Evolutionary conservation across 1,140 invertebrate species (phyloP).

Genomic region (Glossosoma conforme): DNA sequence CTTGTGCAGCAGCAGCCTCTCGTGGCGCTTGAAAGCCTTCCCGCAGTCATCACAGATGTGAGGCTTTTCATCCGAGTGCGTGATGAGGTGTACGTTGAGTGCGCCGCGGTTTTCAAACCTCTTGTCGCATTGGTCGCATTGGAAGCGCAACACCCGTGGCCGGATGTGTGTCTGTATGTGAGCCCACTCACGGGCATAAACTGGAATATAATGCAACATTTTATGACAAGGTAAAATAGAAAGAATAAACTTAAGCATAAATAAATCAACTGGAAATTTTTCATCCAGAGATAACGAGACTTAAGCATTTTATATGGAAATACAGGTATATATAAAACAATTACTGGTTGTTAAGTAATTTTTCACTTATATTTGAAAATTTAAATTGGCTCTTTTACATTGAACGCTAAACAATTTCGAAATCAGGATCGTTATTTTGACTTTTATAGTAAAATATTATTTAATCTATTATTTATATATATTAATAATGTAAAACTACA

Average conservation of each 20-base stretch:
- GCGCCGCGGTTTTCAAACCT: constrained; percentile 13
- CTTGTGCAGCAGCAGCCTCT: constrained; percentile 17
- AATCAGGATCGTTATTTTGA: too few relatives aligned
- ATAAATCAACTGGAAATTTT: neutral
- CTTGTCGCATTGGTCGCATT: constrained; percentile 23
- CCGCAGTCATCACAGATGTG: constrained; percentile 23
- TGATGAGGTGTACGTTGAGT: constrained; percentile 10
- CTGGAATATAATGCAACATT: constrained; percentile 10
- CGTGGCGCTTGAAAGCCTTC: constrained; percentile 18
- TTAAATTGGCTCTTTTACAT: too few relatives aligned
- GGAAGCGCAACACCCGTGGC: constrained; percentile 12
- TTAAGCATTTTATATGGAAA: too few relatives aligned
- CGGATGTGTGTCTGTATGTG: constrained; percentile 31
- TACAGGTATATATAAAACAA: too few relatives aligned
- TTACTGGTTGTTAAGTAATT: too few relatives aligned
- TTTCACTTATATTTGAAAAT: too few relatives aligned
- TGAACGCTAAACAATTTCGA: too few relatives aligned
- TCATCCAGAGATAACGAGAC: too few relatives aligned
- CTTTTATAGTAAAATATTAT: neutral
- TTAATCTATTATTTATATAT: neutral
- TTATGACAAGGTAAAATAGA: neutral
- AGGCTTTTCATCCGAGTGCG: constrained; percentile 17
- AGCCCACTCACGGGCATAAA: constrained; percentile 23
- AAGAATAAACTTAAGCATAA: neutral
- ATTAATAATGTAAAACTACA: neutral